Base-by-base conservation (phyloP, 2,888 invertebrate species). In the Lumbricus terrestris region DNA sequence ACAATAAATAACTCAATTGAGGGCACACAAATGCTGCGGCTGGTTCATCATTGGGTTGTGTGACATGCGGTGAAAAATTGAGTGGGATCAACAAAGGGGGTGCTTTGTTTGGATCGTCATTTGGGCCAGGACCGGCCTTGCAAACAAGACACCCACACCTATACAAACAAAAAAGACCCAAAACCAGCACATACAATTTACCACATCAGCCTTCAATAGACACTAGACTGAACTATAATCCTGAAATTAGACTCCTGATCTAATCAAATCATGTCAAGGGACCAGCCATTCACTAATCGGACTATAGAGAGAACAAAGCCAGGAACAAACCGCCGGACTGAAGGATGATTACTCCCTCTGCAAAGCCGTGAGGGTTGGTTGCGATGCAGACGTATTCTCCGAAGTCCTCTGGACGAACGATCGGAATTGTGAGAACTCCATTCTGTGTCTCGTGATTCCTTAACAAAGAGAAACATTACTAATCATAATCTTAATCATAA, bases 341-440 rank as follows among this genome's bases (percentile, higher is more conserved):
- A 38, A 95, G 93, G 20, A 92, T 91, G 33, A 94, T 93, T 13
- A 97, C 97, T 34, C 97, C 96, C 92, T 97, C 97, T 18, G 96
- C 95, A 0, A 96, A 96, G 33, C 96, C 96, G 0, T 96, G 95
- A 89, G 96, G 96, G 94, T 97, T 97, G 90, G 96, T 96, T 11
- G 97, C 97, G 16, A 96, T 96, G 94, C 98, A 98, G 13, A 97
- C 96, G 94, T 98, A 98, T 0, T 97, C 97, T 38, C 98, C 98
- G 0, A 98, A 97, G 95, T 98, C 97, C 11, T 96, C 96, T 91
- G 97, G 97, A 42, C 96, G 96, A 0, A 98, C 96, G 90, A 96
- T 96, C 1, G 96, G 96, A 89, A 98, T 95, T 91, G 96, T 96
- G 23, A 95, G 92, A 38, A 93, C 93, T 37, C 94, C 94, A 42